A percentile compares a stretch with the other conserved stretches of the same genome.
phyloP scores from a whole-genome alignment of 1,140 invertebrate species.

The Lysiphlebus fabarum region DNA sequence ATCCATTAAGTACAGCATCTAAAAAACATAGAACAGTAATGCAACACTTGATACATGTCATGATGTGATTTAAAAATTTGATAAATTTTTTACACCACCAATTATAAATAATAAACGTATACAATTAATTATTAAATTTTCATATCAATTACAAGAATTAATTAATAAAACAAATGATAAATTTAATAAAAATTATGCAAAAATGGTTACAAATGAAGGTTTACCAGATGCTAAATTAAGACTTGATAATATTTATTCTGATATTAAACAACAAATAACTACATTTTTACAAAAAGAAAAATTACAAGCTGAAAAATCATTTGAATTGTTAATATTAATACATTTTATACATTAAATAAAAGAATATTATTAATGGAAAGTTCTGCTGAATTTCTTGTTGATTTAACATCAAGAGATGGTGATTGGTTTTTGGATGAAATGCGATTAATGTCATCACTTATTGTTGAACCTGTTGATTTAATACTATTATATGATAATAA shows the following conservation, averaged over 20 bases:
- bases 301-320: slow-evolving; percentile 52
- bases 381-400: slow-evolving; percentile 76
- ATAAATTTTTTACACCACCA: slow-evolving; percentile 15
- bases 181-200: slow-evolving; percentile 62
- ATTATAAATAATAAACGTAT: slow-evolving; percentile 49
- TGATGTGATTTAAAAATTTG: slow-evolving; percentile 54
- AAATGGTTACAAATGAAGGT: slow-evolving; percentile 57
- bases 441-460: slow-evolving; percentile 63
- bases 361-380: slow-evolving; percentile 76
- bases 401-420: slow-evolving; percentile 77
- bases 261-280: slow-evolving; percentile 50
- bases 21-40: slow-evolving; percentile 62
- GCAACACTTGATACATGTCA: slow-evolving; percentile 63
- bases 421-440: slow-evolving; percentile 87
- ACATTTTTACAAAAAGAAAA: slow-evolving; percentile 54
- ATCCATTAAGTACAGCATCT: slow-evolving; percentile 64
- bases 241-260: slow-evolving; percentile 58
- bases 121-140: slow-evolving; percentile 61
- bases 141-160: slow-evolving; percentile 62
- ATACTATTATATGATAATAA: slow-evolving; percentile 49
- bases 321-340: slow-evolving; percentile 66
- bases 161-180: slow-evolving; percentile 60
- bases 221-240: slow-evolving; percentile 56
- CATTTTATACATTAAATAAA: slow-evolving; percentile 69
- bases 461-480: slow-evolving; percentile 62